Conservation (phyloP, 2,888 invertebrate species). For the Cheilosia vulpina region DNA sequence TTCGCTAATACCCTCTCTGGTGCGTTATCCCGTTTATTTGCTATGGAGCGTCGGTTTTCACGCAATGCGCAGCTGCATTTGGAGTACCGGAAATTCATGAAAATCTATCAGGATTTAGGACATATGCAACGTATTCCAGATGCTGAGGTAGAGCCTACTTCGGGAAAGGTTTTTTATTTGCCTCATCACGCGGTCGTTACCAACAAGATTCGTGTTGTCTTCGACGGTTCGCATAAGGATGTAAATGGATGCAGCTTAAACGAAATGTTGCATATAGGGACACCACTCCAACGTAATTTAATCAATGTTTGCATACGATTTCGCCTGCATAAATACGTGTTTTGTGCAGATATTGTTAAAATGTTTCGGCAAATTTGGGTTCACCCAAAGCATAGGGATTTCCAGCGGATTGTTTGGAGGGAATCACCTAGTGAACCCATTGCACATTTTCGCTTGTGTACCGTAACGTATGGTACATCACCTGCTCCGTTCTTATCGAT, state of each 20-base stretch:
- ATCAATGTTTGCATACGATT: conserved; percentile 38
- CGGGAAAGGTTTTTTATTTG: conserved; percentile 44
- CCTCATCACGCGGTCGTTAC: conserved; percentile 72
- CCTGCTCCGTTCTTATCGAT: neutral
- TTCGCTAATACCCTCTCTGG: conserved; percentile 5
- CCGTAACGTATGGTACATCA: neutral
- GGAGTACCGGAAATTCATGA: neutral
- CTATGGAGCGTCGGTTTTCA: conserved; percentile 9
- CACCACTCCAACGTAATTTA: conserved; percentile 64
- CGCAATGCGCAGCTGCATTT: neutral
- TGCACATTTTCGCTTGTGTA: neutral
- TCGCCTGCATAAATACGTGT: conserved; percentile 26
- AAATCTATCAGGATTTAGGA: neutral
- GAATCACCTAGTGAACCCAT: neutral
- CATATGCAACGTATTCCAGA: conserved; percentile 8
- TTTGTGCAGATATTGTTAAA: conserved; percentile 50
- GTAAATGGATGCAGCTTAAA: conserved; percentile 53
- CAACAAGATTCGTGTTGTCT: conserved; percentile 70
- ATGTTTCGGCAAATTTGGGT: conserved; percentile 65
- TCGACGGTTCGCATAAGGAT: conserved; percentile 65
- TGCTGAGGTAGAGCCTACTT: neutral
- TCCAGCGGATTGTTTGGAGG: conserved; percentile 15
- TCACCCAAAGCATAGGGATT: too few species aligned
- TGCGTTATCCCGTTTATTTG: neutral
- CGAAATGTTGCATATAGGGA: conserved; percentile 49